Evolutionary conservation across 2,888 invertebrate genomes (phyloP).

Genomic region (Melanotus villosus): DNA sequence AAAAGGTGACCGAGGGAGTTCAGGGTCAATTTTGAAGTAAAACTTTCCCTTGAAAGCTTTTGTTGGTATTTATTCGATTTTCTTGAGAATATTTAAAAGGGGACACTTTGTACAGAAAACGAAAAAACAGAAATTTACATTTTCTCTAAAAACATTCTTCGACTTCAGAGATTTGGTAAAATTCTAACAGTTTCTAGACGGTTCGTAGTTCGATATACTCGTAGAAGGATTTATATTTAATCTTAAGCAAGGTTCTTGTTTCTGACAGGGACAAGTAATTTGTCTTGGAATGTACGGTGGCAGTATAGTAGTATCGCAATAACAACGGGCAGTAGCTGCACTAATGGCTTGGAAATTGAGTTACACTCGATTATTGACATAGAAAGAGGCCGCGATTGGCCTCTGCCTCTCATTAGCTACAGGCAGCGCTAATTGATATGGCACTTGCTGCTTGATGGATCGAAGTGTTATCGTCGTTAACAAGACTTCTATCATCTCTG

Average conservation of each 20-base stretch:
- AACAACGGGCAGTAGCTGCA: constrained; percentile 45
- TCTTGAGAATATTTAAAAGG: too few species aligned
- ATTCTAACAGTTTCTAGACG: too few species aligned
- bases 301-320: constrained; percentile 36
- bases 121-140: too few species aligned
- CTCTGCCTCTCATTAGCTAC: constrained; percentile 52
- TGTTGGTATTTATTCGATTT: too few species aligned
- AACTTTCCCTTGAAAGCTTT: too few species aligned
- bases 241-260: neutral
- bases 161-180: too few species aligned
- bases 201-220: too few species aligned
- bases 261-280: constrained; percentile 32
- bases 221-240: neutral
- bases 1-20: too few species aligned
- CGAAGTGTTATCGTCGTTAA: constrained; percentile 33
- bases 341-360: constrained; percentile 54
- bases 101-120: too few species aligned
- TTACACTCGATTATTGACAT: constrained; percentile 54
- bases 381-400: constrained; percentile 52
- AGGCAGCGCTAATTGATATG: constrained; percentile 50
- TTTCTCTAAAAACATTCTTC: too few species aligned
- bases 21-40: too few species aligned
- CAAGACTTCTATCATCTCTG: constrained; percentile 4
- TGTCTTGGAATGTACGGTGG: constrained; percentile 30
- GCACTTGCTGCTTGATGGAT: constrained; percentile 44